Evolutionary conservation across 2,888 invertebrate genomes (phyloP).

Genomic region (Ectemnius cavifrons): DNA sequence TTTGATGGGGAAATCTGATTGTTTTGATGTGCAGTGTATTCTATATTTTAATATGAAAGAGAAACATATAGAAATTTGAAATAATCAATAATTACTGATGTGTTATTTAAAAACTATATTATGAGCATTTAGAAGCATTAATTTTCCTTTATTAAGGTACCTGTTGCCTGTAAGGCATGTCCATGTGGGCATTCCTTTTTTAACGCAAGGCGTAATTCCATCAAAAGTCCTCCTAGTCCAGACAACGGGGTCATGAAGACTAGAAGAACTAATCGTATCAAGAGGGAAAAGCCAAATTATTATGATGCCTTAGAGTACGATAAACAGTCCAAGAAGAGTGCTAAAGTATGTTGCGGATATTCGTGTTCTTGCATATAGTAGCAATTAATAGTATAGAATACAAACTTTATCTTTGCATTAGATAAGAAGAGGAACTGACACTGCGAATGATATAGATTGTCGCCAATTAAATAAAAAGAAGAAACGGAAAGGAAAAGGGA

Average conservation of each 20-base stretch:
- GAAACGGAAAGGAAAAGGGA: slow-evolving; percentile 74
- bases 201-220: slow-evolving; percentile 81
- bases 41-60: no score
- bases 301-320: slow-evolving; percentile 90
- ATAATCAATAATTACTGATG: slow-evolving; percentile 4
- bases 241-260: slow-evolving; percentile 76
- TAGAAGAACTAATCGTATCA: slow-evolving; percentile 85
- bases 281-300: slow-evolving; percentile 89
- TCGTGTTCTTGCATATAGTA: slow-evolving; percentile 9
- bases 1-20: not conserved
- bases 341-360: slow-evolving; percentile 62
- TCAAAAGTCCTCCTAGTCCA: slow-evolving; percentile 77
- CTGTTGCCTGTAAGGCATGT: slow-evolving; percentile 91
- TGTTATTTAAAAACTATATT: not conserved
- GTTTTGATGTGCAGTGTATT: no score
- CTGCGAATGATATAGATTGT: slow-evolving; percentile 74
- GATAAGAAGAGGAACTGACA: slow-evolving; percentile 73
- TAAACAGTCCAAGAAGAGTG: slow-evolving; percentile 85
- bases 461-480: slow-evolving; percentile 75
- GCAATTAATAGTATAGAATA: not conserved
- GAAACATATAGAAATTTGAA: no score
- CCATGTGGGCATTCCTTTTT: slow-evolving; percentile 91
- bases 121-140: slow-evolving; percentile 20
- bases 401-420: slow-evolving; percentile 39
- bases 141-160: slow-evolving; percentile 81